A percentile compares a stretch with the other conserved stretches of the same genome.
Evolutionary conservation across 64 coral and sea anemone species (phyloP).

Genomic region (Actinia equina): DNA sequence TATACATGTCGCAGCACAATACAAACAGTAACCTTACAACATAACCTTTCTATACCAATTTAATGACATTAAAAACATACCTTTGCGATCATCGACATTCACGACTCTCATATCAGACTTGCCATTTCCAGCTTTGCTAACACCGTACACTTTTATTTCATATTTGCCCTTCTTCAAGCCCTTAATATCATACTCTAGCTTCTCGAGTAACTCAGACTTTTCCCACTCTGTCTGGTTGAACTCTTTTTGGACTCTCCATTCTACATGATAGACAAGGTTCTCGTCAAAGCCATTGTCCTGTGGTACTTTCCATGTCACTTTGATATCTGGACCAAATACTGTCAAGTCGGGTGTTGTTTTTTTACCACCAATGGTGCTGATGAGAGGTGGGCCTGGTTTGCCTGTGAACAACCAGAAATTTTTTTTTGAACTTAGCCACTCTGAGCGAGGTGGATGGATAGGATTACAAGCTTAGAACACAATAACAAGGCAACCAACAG

Average conservation of each 20-base stretch:
- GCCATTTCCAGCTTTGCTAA: conserved; percentile 4
- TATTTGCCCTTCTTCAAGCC: conserved; percentile 9
- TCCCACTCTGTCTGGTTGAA: neutral
- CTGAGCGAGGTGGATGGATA: too few species aligned
- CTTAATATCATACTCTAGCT: neutral
- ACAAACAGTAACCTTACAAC: too few species aligned
- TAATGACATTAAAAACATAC: neutral
- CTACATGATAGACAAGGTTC: conserved; percentile 19
- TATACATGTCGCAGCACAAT: too few species aligned
- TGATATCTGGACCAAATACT: conserved; percentile 13
- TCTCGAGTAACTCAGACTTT: neutral
- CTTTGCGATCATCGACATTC: neutral
- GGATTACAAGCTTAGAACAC: too few species aligned
- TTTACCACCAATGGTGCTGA: conserved; percentile 9
- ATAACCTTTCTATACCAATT: too few species aligned
- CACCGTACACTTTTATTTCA: conserved; percentile 19
- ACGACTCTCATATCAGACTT: conserved; percentile 14
- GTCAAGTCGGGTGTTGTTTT: neutral
- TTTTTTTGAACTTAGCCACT: neutral
- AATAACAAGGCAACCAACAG: too few species aligned
- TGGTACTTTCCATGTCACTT: conserved; percentile 23
- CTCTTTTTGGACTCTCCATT: conserved; percentile 16
- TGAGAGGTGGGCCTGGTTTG: conserved; percentile 15
- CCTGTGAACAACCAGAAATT: conserved; percentile 2
- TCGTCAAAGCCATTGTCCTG: conserved; percentile 22